A percentile compares a stretch with the other conserved stretches of the same genome.
Conservation (phyloP, 2,888 invertebrate genomes). For the Pteria penguin region DNA sequence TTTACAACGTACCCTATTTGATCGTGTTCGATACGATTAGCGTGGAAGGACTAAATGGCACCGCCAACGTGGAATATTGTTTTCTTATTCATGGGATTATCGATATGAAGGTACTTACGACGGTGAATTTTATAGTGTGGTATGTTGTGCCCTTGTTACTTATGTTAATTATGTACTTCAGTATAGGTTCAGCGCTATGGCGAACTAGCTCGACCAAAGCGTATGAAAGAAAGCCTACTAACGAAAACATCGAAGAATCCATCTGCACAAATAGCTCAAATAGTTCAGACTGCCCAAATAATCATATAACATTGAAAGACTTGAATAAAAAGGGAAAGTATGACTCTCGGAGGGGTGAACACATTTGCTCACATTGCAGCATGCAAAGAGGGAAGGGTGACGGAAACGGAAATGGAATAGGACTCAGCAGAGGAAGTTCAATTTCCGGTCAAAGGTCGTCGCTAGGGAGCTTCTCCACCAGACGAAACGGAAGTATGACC, state of each 20-base stretch:
- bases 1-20: conserved; percentile 91
- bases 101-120: conserved; percentile 51
- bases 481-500: neutral
- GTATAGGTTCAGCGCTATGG: conserved; percentile 92
- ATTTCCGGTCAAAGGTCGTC: neutral
- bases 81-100: conserved; percentile 43
- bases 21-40: conserved; percentile 90
- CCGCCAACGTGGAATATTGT: conserved; percentile 45
- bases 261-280: conserved; percentile 21
- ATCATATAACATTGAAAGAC: conserved; percentile 6
- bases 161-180: conserved; percentile 89
- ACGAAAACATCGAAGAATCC: conserved; percentile 15
- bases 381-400: neutral
- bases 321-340: conserved; percentile 1
- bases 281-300: conserved; percentile 3
- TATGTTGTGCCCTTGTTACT: conserved; percentile 89
- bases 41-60: conserved; percentile 75
- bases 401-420: neutral
- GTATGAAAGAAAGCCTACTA: neutral
- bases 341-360: neutral
- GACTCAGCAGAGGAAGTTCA: neutral
- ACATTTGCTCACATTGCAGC: neutral
- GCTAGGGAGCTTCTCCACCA: neutral
- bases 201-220: conserved; percentile 77
- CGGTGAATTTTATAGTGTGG: conserved; percentile 90